phyloP scores from a whole-genome alignment of 2,113 vertebrate genomes.

The Rhagologus leucostigma region DNA sequence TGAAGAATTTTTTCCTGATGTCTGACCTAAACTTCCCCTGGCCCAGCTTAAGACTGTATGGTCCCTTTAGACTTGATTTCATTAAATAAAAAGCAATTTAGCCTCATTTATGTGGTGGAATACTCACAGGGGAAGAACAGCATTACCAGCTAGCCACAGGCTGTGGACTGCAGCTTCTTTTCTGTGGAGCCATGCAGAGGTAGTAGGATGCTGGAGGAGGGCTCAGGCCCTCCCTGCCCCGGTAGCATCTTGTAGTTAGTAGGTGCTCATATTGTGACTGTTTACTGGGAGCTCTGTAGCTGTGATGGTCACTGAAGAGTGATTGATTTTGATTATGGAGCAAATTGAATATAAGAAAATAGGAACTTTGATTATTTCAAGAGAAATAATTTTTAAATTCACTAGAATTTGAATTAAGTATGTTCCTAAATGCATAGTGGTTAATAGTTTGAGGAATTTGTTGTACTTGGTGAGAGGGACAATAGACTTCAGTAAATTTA shows the following conservation, averaged over 20 bases:
- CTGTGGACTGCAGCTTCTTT: not conserved
- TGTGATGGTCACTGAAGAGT: not conserved
- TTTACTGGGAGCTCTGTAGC: not conserved
- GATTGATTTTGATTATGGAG: not conserved
- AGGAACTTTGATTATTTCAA: not conserved
- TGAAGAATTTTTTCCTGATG: too few species aligned
- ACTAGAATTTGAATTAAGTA: not conserved
- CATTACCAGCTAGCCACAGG: not conserved
- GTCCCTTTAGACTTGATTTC: not conserved
- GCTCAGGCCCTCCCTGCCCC: not conserved
- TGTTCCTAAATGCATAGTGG: not conserved
- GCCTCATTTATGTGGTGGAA: not conserved
- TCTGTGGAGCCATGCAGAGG: not conserved
- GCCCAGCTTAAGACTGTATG: not conserved
- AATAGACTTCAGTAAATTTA: not conserved
- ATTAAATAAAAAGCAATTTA: not conserved
- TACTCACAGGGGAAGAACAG: not conserved
- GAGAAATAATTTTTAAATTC: not conserved
- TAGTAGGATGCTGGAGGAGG: not conserved
- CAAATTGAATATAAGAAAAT: not conserved
- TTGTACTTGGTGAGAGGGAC: not conserved
- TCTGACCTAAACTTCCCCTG: not conserved
- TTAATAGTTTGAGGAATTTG: not conserved
- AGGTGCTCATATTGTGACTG: not conserved
- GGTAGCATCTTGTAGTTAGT: not conserved